Conservation (phyloP, 23 tunicate genomes). For the Trididemnum miniatum region DNA sequence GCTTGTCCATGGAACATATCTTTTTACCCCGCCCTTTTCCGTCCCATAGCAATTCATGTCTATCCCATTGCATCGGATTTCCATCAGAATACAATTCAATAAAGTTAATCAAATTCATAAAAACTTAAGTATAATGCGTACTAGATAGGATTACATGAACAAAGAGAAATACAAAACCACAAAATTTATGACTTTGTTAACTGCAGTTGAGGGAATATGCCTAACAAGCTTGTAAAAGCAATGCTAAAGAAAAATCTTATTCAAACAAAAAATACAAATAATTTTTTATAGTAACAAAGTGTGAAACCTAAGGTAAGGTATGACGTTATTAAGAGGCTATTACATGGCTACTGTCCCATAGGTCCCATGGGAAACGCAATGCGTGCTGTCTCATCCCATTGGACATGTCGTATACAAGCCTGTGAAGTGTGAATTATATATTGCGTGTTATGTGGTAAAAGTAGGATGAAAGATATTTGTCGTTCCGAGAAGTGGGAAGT, state of each 20-base stretch:
- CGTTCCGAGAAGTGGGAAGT: neutral
- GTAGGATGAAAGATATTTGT: too few relatives aligned
- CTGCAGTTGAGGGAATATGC: neutral
- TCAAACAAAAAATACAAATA: too few relatives aligned
- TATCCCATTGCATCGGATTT: neutral
- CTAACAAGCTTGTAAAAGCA: neutral
- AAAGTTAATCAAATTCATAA: neutral
- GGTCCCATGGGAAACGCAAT: neutral
- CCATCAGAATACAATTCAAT: neutral
- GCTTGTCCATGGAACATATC: neutral
- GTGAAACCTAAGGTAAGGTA: neutral
- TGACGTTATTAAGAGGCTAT: neutral
- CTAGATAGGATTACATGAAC: neutral
- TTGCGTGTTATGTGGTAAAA: neutral
- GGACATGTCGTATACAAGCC: neutral
- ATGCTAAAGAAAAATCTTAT: neutral
- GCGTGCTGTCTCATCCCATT: neutral
- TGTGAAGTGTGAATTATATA: neutral
- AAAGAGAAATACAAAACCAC: neutral
- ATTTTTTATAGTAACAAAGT: neutral
- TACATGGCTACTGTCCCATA: neutral
- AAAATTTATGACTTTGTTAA: too few relatives aligned
- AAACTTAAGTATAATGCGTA: neutral
- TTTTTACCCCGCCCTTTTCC: neutral
- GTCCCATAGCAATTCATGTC: neutral